Base-by-base conservation (phyloP, 2,888 invertebrate genomes). In the Busseola fusca region DNA sequence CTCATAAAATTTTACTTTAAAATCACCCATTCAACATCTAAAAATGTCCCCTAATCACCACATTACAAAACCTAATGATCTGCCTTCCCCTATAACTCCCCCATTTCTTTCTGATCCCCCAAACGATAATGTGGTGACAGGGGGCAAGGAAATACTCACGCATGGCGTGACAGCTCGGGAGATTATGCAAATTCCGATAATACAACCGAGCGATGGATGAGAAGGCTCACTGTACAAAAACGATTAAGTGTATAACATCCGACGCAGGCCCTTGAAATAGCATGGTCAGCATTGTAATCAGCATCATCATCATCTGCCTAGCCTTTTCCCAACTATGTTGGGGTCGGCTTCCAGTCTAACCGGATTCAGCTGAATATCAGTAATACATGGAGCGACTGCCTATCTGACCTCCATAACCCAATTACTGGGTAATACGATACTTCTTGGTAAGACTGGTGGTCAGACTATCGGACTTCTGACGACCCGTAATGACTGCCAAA, bases 141-240 rank as follows among this genome's bases (percentile, higher is more conserved):
- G 58, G 58, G 63, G 64, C 74, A 63, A 52, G 75, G 62, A 67
- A 71, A 67, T 27, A 64, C 66, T 71, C 48, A 60, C 58, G 76
- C 66, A 72, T 65, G 45, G 56, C 79, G 48, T 63, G 60, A 37
- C 59, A 52, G 68, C 65, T 58, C 34, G 37, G 54, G 73, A 77
- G 81, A 82, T 83, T 83, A 83, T 83, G 83, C 75, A 83, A 75
- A 83, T 83, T 76, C 66, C 48, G 72, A 72, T 76, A 81, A 72
- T 52, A 72, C 66, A 72, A 70, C 40, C 57, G 57, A 10, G 3
- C 1, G 3, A 9, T 3, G n/a, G 27, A 5, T 6, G 6, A 0
- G 50, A 80, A 80, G 80, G 48, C 58, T 12, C 21, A 73, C n/a
- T 56, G 4, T 40, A 37, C 12, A 34, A 34, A 45, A 27, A 12